These are phyloP conservation scores for Monomorium pharaonis DNA, from an alignment of 1,140 invertebrate genomes.

Conservation along the genomic window DNA sequence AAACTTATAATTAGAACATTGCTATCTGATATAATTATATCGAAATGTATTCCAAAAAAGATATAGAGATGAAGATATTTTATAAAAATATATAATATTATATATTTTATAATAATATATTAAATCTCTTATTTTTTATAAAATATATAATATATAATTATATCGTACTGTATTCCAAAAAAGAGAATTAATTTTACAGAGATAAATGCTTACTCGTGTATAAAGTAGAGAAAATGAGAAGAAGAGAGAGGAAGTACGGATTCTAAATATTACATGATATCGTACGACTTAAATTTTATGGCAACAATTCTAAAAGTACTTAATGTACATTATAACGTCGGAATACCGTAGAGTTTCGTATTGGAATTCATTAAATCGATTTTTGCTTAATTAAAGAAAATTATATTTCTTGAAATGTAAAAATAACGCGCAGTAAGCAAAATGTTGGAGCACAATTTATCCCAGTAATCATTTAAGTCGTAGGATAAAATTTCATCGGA, in stretches of 20 bases:
- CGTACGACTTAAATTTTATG: background rate
- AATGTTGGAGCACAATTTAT: background rate
- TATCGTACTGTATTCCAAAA: background rate
- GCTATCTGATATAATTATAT: background rate
- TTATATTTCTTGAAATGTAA: background rate
- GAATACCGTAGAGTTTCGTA: background rate
- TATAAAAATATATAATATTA: no score
- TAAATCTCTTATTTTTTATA: no score
- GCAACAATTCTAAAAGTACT: conserved; percentile 4
- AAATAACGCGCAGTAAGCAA: background rate
- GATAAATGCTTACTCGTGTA: background rate
- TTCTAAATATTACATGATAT: background rate
- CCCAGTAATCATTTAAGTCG: background rate
- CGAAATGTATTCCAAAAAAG: background rate
- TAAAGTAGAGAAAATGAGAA: background rate
- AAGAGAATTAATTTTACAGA: background rate
- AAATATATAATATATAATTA: no score
- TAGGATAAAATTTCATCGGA: background rate
- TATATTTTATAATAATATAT: no score
- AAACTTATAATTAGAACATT: background rate
- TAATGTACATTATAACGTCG: background rate
- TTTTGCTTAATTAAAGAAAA: conserved; percentile 1
- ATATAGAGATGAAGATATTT: background rate
- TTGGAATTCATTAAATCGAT: conserved; percentile 8
- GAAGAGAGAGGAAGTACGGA: background rate